Evolutionary conservation across 2,797 vertebrate genomes (phyloP).

Genomic region (Cyprinella venusta): DNA sequence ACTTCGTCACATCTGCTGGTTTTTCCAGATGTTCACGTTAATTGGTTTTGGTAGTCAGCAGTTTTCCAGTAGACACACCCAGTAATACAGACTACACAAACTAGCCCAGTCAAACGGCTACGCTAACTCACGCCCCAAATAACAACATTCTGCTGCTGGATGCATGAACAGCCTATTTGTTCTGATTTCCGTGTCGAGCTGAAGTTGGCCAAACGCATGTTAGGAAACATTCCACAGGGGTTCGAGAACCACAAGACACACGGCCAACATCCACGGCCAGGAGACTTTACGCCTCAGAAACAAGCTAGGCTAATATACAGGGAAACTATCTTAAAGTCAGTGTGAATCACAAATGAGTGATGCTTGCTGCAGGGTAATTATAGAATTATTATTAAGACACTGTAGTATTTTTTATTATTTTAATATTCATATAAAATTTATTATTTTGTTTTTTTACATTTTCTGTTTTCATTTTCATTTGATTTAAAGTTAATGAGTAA

Average conservation of each 20-base stretch:
- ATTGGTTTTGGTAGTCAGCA: slow-evolving; percentile 40
- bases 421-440: no score
- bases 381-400: no score
- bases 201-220: slow-evolving; percentile 19
- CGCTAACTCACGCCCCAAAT: slow-evolving; percentile 43
- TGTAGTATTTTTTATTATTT: no score
- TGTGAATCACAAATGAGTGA: background rate
- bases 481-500: no score
- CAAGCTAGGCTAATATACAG: background rate
- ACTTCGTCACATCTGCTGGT: background rate
- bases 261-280: background rate
- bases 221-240: slow-evolving; percentile 27
- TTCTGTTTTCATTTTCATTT: no score
- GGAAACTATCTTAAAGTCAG: background rate
- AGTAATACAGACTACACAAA: slow-evolving; percentile 34
- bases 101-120: slow-evolving; percentile 28
- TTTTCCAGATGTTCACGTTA: slow-evolving; percentile 27
- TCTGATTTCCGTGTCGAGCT: slow-evolving; percentile 10
- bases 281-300: background rate
- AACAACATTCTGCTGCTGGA: slow-evolving; percentile 45
- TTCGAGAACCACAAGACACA: slow-evolving; percentile 14
- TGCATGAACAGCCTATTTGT: slow-evolving; percentile 52
- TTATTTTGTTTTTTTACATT: no score
- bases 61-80: slow-evolving; percentile 46
- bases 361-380: no score